These are phyloP conservation scores for Catotricha subobsoleta DNA, from an alignment of 2,888 invertebrate species.

Conservation along the genomic window DNA sequence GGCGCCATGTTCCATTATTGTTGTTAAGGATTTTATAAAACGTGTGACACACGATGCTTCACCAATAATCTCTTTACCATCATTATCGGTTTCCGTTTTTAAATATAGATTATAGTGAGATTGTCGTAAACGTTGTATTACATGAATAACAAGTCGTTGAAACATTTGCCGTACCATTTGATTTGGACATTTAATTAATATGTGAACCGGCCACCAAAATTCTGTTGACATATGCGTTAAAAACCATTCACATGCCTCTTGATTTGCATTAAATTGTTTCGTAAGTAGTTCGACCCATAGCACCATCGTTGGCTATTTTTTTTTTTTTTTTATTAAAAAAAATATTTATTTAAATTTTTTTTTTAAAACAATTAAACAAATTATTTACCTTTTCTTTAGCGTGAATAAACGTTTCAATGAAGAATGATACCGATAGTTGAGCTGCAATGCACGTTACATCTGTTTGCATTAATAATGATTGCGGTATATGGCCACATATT, in stretches of 20 bases:
- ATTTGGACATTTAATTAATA: slow-evolving; percentile 87
- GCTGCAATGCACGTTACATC: slow-evolving; percentile 74
- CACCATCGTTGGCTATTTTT: slow-evolving; percentile 73
- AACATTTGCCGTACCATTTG: slow-evolving; percentile 96
- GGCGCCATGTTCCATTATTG: slow-evolving; percentile 73
- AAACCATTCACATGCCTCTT: slow-evolving; percentile 81
- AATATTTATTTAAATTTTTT: slow-evolving; percentile 5
- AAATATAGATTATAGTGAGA: slow-evolving; percentile 43
- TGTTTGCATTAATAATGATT: slow-evolving; percentile 60
- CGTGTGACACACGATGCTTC: slow-evolving; percentile 79
- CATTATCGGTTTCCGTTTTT: slow-evolving; percentile 33
- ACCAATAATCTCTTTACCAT: slow-evolving; percentile 35
- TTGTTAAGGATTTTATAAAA: slow-evolving; percentile 75
- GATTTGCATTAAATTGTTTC: slow-evolving; percentile 84
- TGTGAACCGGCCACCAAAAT: slow-evolving; percentile 92
- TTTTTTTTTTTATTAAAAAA: slow-evolving; percentile 1
- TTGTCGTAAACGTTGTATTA: slow-evolving; percentile 65
- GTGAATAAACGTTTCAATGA: slow-evolving; percentile 91
- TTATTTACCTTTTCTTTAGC: slow-evolving; percentile 77
- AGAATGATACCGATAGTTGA: slow-evolving; percentile 80
- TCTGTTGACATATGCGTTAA: slow-evolving; percentile 82
- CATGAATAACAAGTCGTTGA: slow-evolving; percentile 85
- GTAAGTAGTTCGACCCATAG: slow-evolving; percentile 91
- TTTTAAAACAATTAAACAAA: neutral
- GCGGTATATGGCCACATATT: slow-evolving; percentile 84